Conservation (phyloP, 2,888 invertebrate genomes). For the Epinotia nisella region DNA sequence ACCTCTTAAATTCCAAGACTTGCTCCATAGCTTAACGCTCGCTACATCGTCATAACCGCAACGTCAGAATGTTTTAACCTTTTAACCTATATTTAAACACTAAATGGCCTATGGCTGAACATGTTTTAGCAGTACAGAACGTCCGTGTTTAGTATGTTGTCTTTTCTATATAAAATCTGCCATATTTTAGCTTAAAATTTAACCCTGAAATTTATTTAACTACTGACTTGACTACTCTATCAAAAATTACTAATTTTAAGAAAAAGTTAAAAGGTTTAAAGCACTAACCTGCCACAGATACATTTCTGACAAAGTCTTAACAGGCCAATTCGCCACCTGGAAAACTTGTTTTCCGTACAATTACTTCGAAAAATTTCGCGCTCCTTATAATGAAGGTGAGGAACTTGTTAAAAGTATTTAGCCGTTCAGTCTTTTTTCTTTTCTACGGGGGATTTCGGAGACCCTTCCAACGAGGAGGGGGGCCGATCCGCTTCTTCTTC, state of each 20-base stretch:
- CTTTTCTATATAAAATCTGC: neutral
- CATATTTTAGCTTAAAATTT: neutral
- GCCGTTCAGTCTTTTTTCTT: constrained; percentile 80
- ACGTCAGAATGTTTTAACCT: neutral
- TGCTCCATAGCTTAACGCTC: neutral
- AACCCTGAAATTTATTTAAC: neutral
- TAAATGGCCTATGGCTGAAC: neutral
- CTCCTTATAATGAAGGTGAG: constrained; percentile 38
- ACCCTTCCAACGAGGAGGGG: constrained; percentile 63
- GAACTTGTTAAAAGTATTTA: constrained; percentile 41
- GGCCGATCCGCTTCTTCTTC: constrained; percentile 67
- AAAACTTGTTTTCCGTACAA: constrained; percentile 1
- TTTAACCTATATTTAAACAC: constrained; percentile 5
- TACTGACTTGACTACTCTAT: neutral
- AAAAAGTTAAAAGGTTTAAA: constrained; percentile 41
- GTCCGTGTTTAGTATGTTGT: neutral
- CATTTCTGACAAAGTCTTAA: neutral
- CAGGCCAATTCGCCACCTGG: constrained; percentile 16
- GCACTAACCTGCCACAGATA: constrained; percentile 28
- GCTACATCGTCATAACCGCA: neutral
- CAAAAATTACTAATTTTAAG: neutral
- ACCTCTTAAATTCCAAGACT: neutral
- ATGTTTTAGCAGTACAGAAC: neutral
- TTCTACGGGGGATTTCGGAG: constrained; percentile 65
- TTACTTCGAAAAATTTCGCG: constrained; percentile 30